Evolutionary conservation across 2,113 vertebrate species (phyloP), one percentile per base, ranked within the genome.

Genomic region (Carlito syrichta): DNA sequence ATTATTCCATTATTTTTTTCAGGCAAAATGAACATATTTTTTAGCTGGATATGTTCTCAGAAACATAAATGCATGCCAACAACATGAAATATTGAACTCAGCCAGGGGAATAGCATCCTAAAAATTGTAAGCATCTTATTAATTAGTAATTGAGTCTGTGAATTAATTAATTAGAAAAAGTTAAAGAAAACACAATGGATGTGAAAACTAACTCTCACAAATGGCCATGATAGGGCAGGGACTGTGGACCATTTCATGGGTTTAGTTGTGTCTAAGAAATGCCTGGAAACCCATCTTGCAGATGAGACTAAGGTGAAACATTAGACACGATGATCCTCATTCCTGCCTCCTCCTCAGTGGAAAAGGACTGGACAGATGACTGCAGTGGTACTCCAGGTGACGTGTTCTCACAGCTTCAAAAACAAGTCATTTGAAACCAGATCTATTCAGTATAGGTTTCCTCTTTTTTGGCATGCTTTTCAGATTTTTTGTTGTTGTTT

Each of bases 381-480:
- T 7, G 1, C 4, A 9, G 30, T 4, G 32, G 32, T 13, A 1
- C 25, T 2, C 7, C 17, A 23, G 3, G 11, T 22, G 38, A 35
- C n/a, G 6, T 17, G 4, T 25, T 11, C 27, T 56, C 52, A 25
- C 19, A 5, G n/a, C 16, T 7, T 20, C 71, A 25, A 10, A n/a
- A 20, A 1, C 54, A 19, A 2, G 14, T 2, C 0, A 27, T 48
- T 27, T 23, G 74, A 52, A 43, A 5, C 30, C 17, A 38, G 45
- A 22, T 35, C 6, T n/a, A 68, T 30, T 32, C 11, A 22, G 43
- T 22, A 60, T 86, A 35, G 88, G 86, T 91, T 69, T 85, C 94
- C 66, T 88, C 87, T 54, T 66, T n/a, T 22, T 35, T 3, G 30
- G 95, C 94, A 95, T 97, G 95, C 50, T 25, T 83, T 45, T 45